These are phyloP conservation scores for Gadus macrocephalus DNA, from an alignment of 2,113 vertebrate genomes.

Conservation along the genomic window DNA sequence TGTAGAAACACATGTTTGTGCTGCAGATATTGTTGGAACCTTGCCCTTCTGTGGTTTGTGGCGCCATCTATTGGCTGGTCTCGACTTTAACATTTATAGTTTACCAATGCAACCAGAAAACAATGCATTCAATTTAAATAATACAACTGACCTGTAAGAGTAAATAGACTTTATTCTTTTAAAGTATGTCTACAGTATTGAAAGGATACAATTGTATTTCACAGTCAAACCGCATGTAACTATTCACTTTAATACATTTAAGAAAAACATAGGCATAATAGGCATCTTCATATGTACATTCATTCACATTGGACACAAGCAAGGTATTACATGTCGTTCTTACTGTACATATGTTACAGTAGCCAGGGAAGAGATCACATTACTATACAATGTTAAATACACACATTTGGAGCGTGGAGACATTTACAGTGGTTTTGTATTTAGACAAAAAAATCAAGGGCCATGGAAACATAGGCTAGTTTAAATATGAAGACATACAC, in stretches of 20 bases:
- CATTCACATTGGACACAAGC: slow-evolving; percentile 57
- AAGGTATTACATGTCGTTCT: slow-evolving; percentile 45
- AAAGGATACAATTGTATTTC: slow-evolving; percentile 44
- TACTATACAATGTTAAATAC: slow-evolving; percentile 78
- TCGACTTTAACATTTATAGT: not conserved
- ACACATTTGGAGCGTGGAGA: slow-evolving; percentile 27
- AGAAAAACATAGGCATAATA: slow-evolving; percentile 40
- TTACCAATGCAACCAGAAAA: not conserved
- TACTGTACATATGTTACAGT: slow-evolving; percentile 64
- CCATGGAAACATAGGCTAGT: no score
- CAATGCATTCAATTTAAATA: not conserved
- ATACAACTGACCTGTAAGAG: slow-evolving; percentile 10
- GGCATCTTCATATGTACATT: slow-evolving; percentile 61
- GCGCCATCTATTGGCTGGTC: not conserved
- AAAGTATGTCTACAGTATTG: slow-evolving; percentile 62
- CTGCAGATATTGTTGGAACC: no score
- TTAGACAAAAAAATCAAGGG: not conserved
- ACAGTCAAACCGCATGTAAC: slow-evolving; percentile 47
- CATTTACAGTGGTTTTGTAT: not conserved
- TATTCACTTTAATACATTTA: slow-evolving; percentile 52
- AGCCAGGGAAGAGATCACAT: slow-evolving; percentile 45
- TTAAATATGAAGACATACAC: no score
- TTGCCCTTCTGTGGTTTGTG: no score
- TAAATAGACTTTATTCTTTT: slow-evolving; percentile 66
- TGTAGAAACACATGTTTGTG: not conserved